Percentiles rank a stretch among this genome's conserved stretches.
phyloP scores from a whole-genome alignment of 2,888 invertebrate species.

The Tillus elongatus region DNA sequence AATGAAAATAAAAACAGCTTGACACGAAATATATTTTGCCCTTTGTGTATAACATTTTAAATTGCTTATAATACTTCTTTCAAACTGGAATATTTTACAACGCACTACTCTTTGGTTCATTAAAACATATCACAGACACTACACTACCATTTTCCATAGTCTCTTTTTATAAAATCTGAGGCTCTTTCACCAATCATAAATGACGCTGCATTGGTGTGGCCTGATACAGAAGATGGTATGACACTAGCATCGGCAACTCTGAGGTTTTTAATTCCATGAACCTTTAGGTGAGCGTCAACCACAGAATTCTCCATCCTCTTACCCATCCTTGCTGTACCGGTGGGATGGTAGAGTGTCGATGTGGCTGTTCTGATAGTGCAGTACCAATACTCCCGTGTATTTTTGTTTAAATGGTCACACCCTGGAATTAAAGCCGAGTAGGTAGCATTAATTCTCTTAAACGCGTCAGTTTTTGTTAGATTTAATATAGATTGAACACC shows the following conservation, averaged over 20 bases:
- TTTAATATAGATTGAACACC: conserved; percentile 42
- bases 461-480: conserved; percentile 44
- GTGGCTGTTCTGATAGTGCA: conserved; percentile 42
- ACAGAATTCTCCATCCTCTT: conserved; percentile 41
- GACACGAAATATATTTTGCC: too few relatives aligned
- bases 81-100: too few relatives aligned
- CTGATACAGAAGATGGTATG: conserved; percentile 49
- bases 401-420: conserved; percentile 36
- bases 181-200: conserved; percentile 14
- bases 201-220: conserved; percentile 15
- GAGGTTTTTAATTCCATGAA: conserved; percentile 48
- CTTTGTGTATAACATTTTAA: too few relatives aligned
- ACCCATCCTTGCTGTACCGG: conserved; percentile 49
- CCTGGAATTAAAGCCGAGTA: conserved; percentile 45
- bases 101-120: too few relatives aligned
- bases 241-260: conserved; percentile 58
- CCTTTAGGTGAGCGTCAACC: conserved; percentile 50
- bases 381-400: conserved; percentile 42
- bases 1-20: too few relatives aligned
- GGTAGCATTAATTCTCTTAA: conserved; percentile 49
- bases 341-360: conserved; percentile 43
- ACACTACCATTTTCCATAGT: background rate
- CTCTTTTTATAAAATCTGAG: conserved; percentile 15
- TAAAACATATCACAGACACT: too few relatives aligned
- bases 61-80: too few relatives aligned